phyloP scores from a whole-genome alignment of 2,113 vertebrate genomes.

The Cairina moschata region DNA sequence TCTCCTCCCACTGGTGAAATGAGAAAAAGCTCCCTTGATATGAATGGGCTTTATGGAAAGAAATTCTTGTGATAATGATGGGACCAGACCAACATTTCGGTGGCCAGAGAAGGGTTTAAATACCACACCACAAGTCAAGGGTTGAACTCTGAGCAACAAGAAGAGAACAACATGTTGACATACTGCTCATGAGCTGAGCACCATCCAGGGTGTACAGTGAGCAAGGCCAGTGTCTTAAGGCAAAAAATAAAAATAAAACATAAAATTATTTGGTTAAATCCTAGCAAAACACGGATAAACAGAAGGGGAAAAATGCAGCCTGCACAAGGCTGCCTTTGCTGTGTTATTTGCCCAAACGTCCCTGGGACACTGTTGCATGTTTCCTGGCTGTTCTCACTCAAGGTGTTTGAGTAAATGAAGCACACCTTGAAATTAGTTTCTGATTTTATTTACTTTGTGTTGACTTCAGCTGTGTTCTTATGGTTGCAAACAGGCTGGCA shows the following conservation, averaged over 20 bases:
- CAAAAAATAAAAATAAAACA: background rate
- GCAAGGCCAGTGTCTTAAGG: rapidly evolving
- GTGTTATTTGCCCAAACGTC: background rate
- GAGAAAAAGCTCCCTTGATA: background rate
- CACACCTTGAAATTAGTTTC: background rate
- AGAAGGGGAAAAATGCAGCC: background rate
- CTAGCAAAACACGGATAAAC: rapidly evolving
- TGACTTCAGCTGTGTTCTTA: background rate
- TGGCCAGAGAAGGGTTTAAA: background rate
- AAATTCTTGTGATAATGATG: background rate
- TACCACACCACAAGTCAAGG: rapidly evolving
- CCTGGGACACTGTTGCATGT: background rate
- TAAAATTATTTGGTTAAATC: background rate
- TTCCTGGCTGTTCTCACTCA: background rate
- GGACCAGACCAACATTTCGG: background rate
- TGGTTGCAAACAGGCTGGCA: background rate
- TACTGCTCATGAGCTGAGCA: background rate
- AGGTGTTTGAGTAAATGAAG: background rate
- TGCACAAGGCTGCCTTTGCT: background rate
- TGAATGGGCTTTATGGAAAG: rapidly evolving
- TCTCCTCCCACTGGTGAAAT: background rate
- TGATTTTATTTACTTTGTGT: background rate
- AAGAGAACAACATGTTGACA: background rate
- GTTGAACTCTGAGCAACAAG: background rate
- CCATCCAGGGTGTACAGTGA: background rate